Evolutionary conservation across 2,797 vertebrate species (phyloP).

Genomic region (Melopsittacus undulatus): DNA sequence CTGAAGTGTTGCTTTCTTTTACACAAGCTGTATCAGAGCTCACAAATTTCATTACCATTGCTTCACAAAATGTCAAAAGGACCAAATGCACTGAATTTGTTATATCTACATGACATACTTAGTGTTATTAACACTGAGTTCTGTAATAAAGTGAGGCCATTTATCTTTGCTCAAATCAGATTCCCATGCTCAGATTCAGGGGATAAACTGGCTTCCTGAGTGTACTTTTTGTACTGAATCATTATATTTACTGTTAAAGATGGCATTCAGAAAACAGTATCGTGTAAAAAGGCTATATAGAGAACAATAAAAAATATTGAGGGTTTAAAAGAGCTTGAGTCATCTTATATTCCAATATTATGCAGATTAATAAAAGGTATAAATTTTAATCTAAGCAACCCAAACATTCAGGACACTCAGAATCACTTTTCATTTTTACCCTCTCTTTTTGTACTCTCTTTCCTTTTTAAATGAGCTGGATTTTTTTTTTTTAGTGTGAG

Average conservation of each 20-base stretch:
- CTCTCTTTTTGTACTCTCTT: background rate
- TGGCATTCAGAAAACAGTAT: background rate
- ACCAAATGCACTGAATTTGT: slow-evolving; percentile 11
- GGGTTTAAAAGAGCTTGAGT: background rate
- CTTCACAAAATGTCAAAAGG: slow-evolving; percentile 28
- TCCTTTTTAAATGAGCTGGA: background rate
- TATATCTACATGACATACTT: background rate
- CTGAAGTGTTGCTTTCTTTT: background rate
- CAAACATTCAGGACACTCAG: background rate
- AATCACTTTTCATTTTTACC: background rate
- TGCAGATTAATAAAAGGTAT: background rate
- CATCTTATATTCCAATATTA: background rate
- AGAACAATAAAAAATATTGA: background rate
- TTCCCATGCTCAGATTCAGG: background rate
- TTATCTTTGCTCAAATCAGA: slow-evolving; percentile 35
- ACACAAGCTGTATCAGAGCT: background rate
- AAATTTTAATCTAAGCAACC: background rate
- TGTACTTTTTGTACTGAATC: background rate
- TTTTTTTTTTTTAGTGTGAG: background rate
- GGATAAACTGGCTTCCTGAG: background rate
- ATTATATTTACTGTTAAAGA: background rate
- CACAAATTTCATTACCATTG: slow-evolving; percentile 29
- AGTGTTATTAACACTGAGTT: slow-evolving; percentile 30
- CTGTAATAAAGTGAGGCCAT: slow-evolving; percentile 33
- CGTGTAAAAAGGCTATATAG: background rate